Evolutionary conservation across 2,113 vertebrate species (phyloP).

Genomic region (Pleuronectes platessa): DNA sequence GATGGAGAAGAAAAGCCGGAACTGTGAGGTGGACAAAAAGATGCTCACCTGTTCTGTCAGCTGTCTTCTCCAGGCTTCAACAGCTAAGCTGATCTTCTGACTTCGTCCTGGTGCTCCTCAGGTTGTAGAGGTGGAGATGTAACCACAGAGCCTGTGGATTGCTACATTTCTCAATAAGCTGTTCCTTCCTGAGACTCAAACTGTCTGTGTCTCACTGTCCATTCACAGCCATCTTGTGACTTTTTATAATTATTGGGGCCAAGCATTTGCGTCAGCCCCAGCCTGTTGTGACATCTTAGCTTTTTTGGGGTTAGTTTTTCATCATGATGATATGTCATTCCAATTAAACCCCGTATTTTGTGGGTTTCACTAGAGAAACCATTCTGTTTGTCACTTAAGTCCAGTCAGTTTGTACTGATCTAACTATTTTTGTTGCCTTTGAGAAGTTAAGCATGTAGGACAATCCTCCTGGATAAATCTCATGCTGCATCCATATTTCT

Average conservation of each 20-base stretch:
- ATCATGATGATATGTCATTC: conserved; percentile 66
- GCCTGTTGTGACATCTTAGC: conserved; percentile 9
- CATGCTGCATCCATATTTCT: conserved; percentile 16
- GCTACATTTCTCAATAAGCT: conserved; percentile 50
- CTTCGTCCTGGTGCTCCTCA: conserved; percentile 28
- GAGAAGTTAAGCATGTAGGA: conserved; percentile 32
- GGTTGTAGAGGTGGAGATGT: neutral
- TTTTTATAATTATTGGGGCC: conserved; percentile 23
- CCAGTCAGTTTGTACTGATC: conserved; percentile 3
- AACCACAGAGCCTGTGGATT: neutral
- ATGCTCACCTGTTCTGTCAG: neutral
- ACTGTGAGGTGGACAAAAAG: conserved; percentile 15
- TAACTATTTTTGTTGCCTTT: neutral
- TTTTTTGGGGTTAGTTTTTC: conserved; percentile 6
- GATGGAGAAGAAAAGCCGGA: conserved; percentile 9
- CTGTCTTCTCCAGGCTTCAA: conserved; percentile 16
- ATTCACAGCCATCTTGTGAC: conserved; percentile 39
- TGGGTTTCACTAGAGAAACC: conserved; percentile 22
- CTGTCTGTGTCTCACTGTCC: conserved; percentile 7
- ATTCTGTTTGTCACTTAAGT: neutral
- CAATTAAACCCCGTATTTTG: conserved; percentile 24
- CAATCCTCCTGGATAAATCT: neutral
- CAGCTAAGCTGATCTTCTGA: conserved; percentile 15
- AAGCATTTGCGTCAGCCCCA: conserved; percentile 4
- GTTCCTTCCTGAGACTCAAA: conserved; percentile 36